Evolutionary conservation across 2,888 invertebrate genomes (phyloP).

Genomic region (Darwinula stevensoni): DNA sequence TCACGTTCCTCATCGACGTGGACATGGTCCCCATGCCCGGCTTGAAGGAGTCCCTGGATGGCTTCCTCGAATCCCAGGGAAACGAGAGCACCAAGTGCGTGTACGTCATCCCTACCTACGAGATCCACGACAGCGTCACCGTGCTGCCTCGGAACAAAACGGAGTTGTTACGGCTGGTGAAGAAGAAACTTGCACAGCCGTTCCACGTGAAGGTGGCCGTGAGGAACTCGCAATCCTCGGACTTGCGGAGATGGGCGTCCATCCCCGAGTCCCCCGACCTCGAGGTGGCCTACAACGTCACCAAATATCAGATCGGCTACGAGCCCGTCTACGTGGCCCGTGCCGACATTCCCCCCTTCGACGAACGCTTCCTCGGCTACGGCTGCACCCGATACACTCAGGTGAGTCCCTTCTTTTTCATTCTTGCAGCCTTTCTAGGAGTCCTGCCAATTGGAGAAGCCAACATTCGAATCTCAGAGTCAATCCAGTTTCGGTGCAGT

Average conservation of each 20-base stretch:
- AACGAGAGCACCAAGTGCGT: conserved; percentile 10
- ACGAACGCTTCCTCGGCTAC: conserved; percentile 13
- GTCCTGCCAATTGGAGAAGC: no score
- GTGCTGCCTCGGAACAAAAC: conserved; percentile 11
- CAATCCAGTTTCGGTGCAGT: no score
- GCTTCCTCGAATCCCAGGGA: conserved; percentile 7
- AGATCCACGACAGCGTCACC: no score
- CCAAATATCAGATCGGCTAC: conserved; percentile 12
- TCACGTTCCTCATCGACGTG: conserved; percentile 11
- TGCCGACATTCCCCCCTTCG: conserved; percentile 11
- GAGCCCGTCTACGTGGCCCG: conserved; percentile 12
- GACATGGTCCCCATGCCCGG: conserved; percentile 11
- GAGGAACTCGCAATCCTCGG: no score
- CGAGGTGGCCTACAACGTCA: conserved; percentile 10
- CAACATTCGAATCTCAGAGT: no score
- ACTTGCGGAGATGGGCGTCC: no score
- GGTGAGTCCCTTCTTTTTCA: conserved; percentile 10
- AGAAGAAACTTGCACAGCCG: conserved; percentile 9
- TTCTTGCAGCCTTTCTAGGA: no score
- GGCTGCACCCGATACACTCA: conserved; percentile 13
- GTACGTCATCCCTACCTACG: conserved; percentile 13
- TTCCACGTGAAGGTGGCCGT: no score
- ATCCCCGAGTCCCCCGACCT: no score
- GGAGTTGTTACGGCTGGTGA: conserved; percentile 10
- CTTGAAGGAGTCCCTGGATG: conserved; percentile 8